Evolutionary conservation across 2,797 vertebrate genomes (phyloP), one percentile per base, ranked within the genome.

Genomic region (Caiman crocodilus): DNA sequence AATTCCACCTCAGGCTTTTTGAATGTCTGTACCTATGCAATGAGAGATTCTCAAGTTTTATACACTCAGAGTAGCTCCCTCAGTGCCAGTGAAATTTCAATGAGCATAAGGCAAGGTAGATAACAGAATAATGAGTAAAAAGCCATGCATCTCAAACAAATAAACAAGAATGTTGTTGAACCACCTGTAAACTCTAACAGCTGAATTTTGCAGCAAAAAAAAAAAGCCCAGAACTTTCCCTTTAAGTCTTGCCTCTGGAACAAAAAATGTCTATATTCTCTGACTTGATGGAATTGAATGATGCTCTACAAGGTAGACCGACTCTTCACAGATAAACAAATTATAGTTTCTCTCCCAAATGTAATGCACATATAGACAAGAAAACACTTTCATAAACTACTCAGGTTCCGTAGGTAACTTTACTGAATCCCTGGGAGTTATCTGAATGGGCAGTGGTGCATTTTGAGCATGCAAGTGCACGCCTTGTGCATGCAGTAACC

Each of bases 11-110:
- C 9, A 50, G 42, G 42, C 42, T 50, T 50, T 50, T 50, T 50
- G 42, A 50, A 50, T 50, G 42, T 50, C 42, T 50, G 10, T 50
- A 50, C 42, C 42, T 50, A 50, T 9, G 42, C 42, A 10, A 50
- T 50, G 42, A 50, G 42, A 50, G 42, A 50, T 50, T 10, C 42
- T 50, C 42, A 50, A 50, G 42, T 50, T 50, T 50, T 50, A 50
- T 50, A 50, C 42, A 50, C 42, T 50, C 42, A 10, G 10, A 50
- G 42, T 50, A 50, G 42, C 42, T 50, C 42, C 42, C 3, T 50
- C 42, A 50, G 11, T 10, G 89, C 92, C 81, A 83, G 3, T 85
- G 85, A 74, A 50, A 56, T 61, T 94, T 89, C 84, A 84, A 83
- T 67, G 91, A 60, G 85, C 35, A 3, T 0, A 28, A 88, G 77